Evolutionary conservation across 2,888 invertebrate species (phyloP).

Genomic region (Ferdinandea cuprea): DNA sequence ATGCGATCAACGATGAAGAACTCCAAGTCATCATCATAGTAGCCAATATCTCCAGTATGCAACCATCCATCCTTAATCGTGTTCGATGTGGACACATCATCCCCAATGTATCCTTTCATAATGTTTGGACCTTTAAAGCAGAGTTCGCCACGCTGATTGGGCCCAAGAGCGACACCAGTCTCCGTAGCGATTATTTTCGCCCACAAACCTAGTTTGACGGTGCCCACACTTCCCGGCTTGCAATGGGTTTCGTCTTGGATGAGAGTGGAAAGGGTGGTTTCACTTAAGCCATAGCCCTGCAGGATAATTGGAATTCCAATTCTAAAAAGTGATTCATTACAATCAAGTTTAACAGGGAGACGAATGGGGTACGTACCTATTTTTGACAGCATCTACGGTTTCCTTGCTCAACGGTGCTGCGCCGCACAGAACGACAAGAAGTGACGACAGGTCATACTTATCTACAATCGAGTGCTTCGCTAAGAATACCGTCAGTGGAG

Average conservation of each 20-base stretch:
- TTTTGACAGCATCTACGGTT: slow-evolving; percentile 85
- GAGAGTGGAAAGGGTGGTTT: slow-evolving; percentile 87
- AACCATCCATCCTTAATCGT: slow-evolving; percentile 90
- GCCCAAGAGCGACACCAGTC: slow-evolving; percentile 86
- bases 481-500: slow-evolving; percentile 92
- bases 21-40: slow-evolving; percentile 89
- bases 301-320: slow-evolving; percentile 84
- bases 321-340: slow-evolving; percentile 34
- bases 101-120: slow-evolving; percentile 93
- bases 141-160: slow-evolving; percentile 90
- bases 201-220: slow-evolving; percentile 86
- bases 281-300: slow-evolving; percentile 92
- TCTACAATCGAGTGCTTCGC: slow-evolving; percentile 91
- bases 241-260: slow-evolving; percentile 81
- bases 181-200: slow-evolving; percentile 87
- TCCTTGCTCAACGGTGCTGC: slow-evolving; percentile 92
- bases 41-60: slow-evolving; percentile 92
- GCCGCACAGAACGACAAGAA: slow-evolving; percentile 89
- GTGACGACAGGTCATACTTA: slow-evolving; percentile 89
- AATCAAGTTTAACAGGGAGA: background rate
- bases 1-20: slow-evolving; percentile 93
- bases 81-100: slow-evolving; percentile 85
- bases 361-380: slow-evolving; percentile 74
- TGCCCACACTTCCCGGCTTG: slow-evolving; percentile 88
- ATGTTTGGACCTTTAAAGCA: slow-evolving; percentile 91